Evolutionary conservation across 2,113 vertebrate genomes (phyloP).

Genomic region (Anser cygnoides): DNA sequence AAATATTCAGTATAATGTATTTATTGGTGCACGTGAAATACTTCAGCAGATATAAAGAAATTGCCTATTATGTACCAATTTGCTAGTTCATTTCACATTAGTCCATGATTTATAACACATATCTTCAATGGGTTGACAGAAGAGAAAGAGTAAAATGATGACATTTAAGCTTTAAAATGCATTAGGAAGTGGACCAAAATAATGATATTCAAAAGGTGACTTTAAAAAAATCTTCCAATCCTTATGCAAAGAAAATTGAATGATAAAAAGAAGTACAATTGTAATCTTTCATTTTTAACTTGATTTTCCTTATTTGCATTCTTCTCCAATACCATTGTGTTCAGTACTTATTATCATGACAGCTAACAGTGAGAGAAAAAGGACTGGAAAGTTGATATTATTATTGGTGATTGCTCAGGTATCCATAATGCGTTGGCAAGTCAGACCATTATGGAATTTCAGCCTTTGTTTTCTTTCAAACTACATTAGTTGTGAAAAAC

Average conservation of each 20-base stretch:
- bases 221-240: not conserved
- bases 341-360: not conserved
- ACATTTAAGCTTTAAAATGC: not conserved
- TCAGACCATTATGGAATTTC: not conserved
- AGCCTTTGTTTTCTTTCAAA: not conserved
- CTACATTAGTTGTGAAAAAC: not conserved
- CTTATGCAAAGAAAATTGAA: not conserved
- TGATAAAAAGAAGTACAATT: not conserved
- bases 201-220: not conserved
- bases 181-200: not conserved
- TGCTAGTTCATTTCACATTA: conserved; percentile 49
- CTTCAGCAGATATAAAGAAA: conserved; percentile 44
- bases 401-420: not conserved
- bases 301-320: not conserved
- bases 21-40: not conserved
- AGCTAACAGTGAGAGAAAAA: not conserved
- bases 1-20: not conserved
- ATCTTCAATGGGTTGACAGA: not conserved
- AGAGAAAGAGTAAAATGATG: not conserved
- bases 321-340: not conserved
- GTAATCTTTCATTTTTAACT: not conserved
- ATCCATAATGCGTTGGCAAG: not conserved
- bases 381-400: not conserved
- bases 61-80: conserved; percentile 52
- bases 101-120: not conserved